Conservation (phyloP, 2,888 invertebrate genomes). For the Erebia epiphron region DNA sequence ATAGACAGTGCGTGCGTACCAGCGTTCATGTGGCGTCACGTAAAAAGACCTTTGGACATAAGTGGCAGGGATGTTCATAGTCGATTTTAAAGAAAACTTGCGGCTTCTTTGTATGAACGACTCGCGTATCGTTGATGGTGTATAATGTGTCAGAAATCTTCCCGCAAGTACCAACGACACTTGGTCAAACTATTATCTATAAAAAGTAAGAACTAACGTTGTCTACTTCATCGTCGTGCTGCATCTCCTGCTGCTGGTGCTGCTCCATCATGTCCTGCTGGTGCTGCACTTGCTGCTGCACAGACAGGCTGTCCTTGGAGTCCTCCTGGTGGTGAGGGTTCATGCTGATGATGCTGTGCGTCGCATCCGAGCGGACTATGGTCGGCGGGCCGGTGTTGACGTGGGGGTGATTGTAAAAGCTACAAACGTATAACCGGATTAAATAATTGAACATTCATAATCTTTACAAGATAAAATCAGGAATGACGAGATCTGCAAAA, state of each 20-base stretch:
- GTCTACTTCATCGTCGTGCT: constrained; percentile 76
- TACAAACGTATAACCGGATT: constrained; percentile 49
- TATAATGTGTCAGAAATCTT: no score
- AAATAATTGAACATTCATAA: not conserved
- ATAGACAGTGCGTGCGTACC: no score
- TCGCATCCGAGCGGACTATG: constrained; percentile 73
- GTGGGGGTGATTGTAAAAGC: constrained; percentile 79
- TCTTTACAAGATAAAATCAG: no score
- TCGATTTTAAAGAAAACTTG: no score
- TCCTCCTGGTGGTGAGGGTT: constrained; percentile 75
- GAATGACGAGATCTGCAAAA: no score
- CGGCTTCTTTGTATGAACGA: no score
- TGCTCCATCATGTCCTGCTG: constrained; percentile 78
- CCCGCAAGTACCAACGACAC: no score
- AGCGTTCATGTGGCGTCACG: no score
- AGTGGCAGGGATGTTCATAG: no score
- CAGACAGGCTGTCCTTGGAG: constrained; percentile 77
- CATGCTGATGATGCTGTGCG: constrained; percentile 73
- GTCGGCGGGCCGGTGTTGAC: constrained; percentile 75
- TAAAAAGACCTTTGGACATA: no score
- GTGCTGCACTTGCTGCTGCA: constrained; percentile 77
- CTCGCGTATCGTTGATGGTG: no score
- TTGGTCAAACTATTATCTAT: no score
- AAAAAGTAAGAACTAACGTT: constrained; percentile 40
- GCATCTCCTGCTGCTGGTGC: constrained; percentile 77